Evolutionary conservation across 2,888 invertebrate species (phyloP).

Genomic region (Miltochrista miniata): DNA sequence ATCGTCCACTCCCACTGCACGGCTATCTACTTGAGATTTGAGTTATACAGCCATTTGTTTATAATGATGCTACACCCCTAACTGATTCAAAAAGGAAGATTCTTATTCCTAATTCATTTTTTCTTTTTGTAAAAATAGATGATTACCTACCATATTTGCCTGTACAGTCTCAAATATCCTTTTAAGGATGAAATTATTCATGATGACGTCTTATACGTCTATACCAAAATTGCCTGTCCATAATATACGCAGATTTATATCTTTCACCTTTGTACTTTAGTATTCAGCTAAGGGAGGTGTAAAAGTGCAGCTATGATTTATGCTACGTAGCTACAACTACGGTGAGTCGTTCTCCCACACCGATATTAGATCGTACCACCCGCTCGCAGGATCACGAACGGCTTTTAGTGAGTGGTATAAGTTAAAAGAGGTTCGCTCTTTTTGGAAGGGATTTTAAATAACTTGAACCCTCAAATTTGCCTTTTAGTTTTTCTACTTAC

Average conservation of each 20-base stretch:
- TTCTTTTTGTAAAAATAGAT: too few species aligned
- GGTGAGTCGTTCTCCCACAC: slow-evolving; percentile 27
- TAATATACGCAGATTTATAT: not conserved
- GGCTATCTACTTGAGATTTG: too few species aligned
- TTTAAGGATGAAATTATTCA: not conserved
- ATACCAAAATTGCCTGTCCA: too few species aligned
- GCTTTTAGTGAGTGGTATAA: slow-evolving; percentile 42
- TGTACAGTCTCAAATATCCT: too few species aligned
- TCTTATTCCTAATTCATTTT: too few species aligned
- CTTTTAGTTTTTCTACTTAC: too few species aligned
- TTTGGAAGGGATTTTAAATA: not conserved
- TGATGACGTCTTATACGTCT: too few species aligned
- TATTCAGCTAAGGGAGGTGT: slow-evolving; percentile 20
- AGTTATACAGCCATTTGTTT: too few species aligned
- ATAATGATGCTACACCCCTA: too few species aligned
- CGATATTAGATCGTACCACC: slow-evolving; percentile 54
- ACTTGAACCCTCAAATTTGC: too few species aligned
- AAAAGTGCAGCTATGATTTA: slow-evolving; percentile 36
- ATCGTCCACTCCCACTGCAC: not conserved
- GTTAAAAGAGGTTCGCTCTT: not conserved
- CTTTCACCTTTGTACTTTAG: not conserved
- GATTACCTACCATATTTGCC: too few species aligned
- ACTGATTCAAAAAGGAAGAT: too few species aligned
- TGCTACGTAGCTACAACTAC: slow-evolving; percentile 11
- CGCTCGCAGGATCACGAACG: slow-evolving; percentile 70